These are phyloP conservation scores for Nebria salina DNA, from an alignment of 2,888 invertebrate species.

Conservation along the genomic window DNA sequence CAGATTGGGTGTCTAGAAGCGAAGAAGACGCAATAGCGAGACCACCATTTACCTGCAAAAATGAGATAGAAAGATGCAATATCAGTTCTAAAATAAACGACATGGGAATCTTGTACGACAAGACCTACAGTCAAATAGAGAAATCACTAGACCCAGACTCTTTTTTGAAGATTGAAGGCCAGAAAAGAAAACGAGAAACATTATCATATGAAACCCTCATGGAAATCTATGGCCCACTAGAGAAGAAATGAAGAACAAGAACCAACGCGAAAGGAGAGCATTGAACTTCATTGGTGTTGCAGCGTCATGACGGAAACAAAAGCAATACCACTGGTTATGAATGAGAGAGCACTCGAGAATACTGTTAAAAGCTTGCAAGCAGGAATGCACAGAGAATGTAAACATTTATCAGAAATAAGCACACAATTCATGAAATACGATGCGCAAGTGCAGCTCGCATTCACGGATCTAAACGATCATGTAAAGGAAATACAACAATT, in stretches of 20 bases:
- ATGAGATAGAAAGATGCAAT: neutral
- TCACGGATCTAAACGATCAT: neutral
- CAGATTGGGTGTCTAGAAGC: neutral
- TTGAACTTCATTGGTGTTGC: no score
- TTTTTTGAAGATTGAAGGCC: no score
- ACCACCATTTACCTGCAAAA: neutral
- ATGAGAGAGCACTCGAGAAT: neutral
- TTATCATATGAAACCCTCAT: no score
- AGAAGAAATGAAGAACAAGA: no score
- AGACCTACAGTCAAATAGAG: neutral
- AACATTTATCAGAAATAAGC: neutral
- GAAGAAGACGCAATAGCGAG: neutral
- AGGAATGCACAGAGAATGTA: neutral
- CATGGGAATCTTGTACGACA: neutral
- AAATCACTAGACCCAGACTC: neutral
- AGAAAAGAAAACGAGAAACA: no score
- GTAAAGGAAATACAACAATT: neutral
- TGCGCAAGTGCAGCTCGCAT: neutral
- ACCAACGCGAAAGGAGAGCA: no score
- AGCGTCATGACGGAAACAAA: slow-evolving; percentile 9
- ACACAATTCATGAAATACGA: neutral
- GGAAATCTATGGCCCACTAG: no score
- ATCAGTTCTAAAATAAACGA: neutral
- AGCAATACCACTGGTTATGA: slow-evolving; percentile 8
- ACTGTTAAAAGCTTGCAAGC: no score